These are phyloP conservation scores for Anarhynchus alexandrinus DNA, from an alignment of 2,113 vertebrate species.

Conservation along the genomic window DNA sequence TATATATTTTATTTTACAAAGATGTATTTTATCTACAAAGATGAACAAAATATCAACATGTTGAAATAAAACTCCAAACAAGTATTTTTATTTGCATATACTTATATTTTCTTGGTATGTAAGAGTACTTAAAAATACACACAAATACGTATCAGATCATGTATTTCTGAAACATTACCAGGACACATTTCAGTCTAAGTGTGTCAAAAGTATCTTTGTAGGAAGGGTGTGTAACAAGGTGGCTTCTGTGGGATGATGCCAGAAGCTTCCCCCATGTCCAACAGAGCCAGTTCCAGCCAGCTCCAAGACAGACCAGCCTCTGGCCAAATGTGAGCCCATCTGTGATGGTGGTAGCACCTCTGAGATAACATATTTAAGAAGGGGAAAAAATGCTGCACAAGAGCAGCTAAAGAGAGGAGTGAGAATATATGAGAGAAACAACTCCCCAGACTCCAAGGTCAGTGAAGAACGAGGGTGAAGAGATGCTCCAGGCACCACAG, in stretches of 20 bases:
- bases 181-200: not conserved
- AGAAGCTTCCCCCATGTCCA: not conserved
- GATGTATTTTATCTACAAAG: not conserved
- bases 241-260: not conserved
- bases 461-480: not conserved
- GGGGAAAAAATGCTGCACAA: not conserved
- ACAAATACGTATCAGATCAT: not conserved
- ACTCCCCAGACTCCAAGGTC: not conserved
- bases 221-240: no score
- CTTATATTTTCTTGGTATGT: not conserved
- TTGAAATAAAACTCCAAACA: not conserved
- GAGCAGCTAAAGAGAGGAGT: not conserved
- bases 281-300: not conserved
- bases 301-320: fast-evolving
- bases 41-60: not conserved
- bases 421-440: not conserved
- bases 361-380: not conserved
- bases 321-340: not conserved
- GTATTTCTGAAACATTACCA: not conserved
- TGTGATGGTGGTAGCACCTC: fast-evolving
- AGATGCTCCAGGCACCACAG: fast-evolving
- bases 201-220: not conserved
- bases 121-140: not conserved
- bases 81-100: not conserved
- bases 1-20: not conserved